These are phyloP conservation scores for Thunnus thynnus DNA, from an alignment of 2,113 vertebrate genomes.

Conservation along the genomic window DNA sequence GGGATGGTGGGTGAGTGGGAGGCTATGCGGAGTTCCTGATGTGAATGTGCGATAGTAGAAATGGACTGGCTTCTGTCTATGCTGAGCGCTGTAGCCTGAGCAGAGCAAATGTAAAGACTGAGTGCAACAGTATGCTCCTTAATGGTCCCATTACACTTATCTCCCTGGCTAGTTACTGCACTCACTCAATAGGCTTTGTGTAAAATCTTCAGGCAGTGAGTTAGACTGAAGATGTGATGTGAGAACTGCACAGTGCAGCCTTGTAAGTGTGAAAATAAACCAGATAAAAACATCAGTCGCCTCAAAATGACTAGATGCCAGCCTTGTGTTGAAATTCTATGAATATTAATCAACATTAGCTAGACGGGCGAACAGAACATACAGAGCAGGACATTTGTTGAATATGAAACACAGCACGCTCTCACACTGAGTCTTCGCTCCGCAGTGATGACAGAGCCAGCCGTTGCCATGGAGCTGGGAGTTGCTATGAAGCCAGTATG, in stretches of 20 bases:
- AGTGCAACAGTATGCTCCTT: constrained; percentile 31
- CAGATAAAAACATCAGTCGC: not conserved
- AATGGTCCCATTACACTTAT: constrained; percentile 29
- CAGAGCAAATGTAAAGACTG: constrained; percentile 15
- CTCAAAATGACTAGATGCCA: constrained; percentile 36
- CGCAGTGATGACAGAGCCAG: constrained; percentile 67
- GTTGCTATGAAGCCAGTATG: constrained; percentile 83
- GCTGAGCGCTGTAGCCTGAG: constrained; percentile 8
- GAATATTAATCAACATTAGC: constrained; percentile 61
- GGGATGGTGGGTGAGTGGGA: constrained; percentile 48
- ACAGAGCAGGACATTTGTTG: constrained; percentile 67
- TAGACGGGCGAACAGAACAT: constrained; percentile 17
- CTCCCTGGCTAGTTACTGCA: constrained; percentile 3
- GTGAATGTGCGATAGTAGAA: constrained; percentile 70
- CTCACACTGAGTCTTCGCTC: constrained; percentile 58
- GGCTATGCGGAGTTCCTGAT: constrained; percentile 70
- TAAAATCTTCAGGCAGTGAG: not conserved
- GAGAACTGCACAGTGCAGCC: constrained; percentile 2
- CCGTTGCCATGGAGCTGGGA: constrained; percentile 82
- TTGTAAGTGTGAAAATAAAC: constrained; percentile 31
- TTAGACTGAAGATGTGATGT: not conserved
- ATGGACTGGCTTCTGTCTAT: constrained; percentile 43
- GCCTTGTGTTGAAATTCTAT: constrained; percentile 33
- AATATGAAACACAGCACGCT: constrained; percentile 79
- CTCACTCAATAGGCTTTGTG: constrained; percentile 13